Conservation (phyloP, 1,140 invertebrate species). For the Asobara japonica region DNA sequence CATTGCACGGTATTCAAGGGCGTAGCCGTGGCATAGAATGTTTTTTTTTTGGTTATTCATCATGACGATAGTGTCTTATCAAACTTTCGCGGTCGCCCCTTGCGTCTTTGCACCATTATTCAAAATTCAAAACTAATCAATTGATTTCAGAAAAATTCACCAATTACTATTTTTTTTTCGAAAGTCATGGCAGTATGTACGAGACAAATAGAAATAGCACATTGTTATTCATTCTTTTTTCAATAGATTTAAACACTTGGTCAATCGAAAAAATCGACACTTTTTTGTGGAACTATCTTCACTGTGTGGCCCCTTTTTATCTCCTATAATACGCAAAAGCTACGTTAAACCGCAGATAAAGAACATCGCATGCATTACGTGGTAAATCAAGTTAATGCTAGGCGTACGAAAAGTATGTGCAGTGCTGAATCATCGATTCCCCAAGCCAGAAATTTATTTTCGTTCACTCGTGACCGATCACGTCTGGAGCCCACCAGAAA, state of each 20-base stretch:
- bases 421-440: background rate
- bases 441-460: background rate
- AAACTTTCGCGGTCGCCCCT: background rate
- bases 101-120: background rate
- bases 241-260: too few species aligned
- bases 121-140: too few species aligned
- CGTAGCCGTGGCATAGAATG: slow-evolving; percentile 59
- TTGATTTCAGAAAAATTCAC: too few species aligned
- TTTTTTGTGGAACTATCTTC: too few species aligned
- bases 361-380: background rate
- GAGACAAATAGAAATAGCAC: too few species aligned
- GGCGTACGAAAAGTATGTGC: background rate
- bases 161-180: too few species aligned
- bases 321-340: too few species aligned
- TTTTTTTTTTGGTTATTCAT: slow-evolving; percentile 36
- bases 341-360: too few species aligned
- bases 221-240: too few species aligned
- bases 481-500: background rate
- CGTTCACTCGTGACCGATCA: background rate
- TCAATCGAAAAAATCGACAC: too few species aligned
- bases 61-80: background rate
- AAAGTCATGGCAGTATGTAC: too few species aligned
- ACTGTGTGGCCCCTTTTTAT: too few species aligned
- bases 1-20: slow-evolving; percentile 52
- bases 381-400: background rate